phyloP scores from a whole-genome alignment of 2,113 vertebrate species.

The Hippocampus barbouri region DNA sequence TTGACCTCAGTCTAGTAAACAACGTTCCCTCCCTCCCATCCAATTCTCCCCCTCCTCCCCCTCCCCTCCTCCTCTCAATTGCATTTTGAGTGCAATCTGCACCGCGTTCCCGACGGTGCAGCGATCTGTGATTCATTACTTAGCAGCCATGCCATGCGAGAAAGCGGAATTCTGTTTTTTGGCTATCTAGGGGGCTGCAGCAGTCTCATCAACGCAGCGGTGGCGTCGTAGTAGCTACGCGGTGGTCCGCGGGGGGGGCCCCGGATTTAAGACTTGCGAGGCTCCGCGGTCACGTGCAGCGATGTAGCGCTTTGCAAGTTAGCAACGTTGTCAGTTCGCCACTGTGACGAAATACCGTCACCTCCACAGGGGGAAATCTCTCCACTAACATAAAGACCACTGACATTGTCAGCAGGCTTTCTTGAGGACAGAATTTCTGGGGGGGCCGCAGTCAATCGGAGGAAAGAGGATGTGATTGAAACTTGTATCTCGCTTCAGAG shows the following conservation, averaged over 20 bases:
- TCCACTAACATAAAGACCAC: background rate
- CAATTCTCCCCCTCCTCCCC: constrained; percentile 5
- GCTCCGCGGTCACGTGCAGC: constrained; percentile 1
- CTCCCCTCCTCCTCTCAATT: constrained; percentile 5
- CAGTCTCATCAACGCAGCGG: constrained; percentile 40
- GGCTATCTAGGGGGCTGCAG: constrained; percentile 45
- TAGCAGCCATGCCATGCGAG: constrained; percentile 23
- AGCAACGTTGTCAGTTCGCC: constrained; percentile 14
- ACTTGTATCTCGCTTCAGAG: constrained; percentile 18
- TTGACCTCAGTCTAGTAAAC: background rate
- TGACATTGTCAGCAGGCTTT: background rate
- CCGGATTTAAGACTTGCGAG: constrained; percentile 49
- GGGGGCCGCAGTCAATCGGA: background rate
- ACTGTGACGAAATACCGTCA: background rate
- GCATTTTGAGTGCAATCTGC: constrained; percentile 24
- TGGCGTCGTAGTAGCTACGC: constrained; percentile 38
- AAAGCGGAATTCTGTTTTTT: constrained; percentile 22
- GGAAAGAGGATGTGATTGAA: constrained; percentile 35
- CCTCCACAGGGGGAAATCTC: constrained; percentile 12
- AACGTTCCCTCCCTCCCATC: constrained; percentile 1
- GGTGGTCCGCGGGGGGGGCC: constrained; percentile 5
- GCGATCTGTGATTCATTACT: constrained; percentile 8
- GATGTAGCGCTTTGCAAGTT: constrained; percentile 30
- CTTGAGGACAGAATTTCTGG: no score
- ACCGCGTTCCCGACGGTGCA: background rate